phyloP scores from a whole-genome alignment of 2,888 invertebrate genomes.

The Pachymerium ferrugineum region DNA sequence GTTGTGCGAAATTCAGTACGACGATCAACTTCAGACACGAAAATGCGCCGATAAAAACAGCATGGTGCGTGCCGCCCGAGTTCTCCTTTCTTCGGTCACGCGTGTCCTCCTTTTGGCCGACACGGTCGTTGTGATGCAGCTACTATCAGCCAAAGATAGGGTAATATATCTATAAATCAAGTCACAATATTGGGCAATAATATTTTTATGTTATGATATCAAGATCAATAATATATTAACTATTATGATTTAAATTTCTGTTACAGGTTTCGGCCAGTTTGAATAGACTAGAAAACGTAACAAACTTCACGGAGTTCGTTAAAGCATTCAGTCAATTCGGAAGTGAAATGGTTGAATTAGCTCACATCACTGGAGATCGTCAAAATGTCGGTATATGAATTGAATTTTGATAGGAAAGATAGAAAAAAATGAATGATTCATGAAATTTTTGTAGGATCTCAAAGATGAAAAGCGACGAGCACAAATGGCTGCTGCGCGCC shows the following conservation, averaged over 20 bases:
- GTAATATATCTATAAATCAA: conserved; percentile 51
- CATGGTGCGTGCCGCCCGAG: conserved; percentile 86
- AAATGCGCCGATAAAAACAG: conserved; percentile 55
- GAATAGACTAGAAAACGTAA: conserved; percentile 51
- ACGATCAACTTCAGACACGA: conserved; percentile 39
- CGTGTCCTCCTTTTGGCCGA: conserved; percentile 92
- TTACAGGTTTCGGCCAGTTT: conserved; percentile 39
- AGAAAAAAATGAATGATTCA: background rate
- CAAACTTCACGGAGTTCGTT: conserved; percentile 80
- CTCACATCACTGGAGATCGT: conserved; percentile 79
- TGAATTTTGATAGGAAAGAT: no score
- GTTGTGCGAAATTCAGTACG: conserved; percentile 64
- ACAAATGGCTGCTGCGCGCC: conserved; percentile 93
- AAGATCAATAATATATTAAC: no score
- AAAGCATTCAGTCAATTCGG: conserved; percentile 98
- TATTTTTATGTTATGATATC: background rate
- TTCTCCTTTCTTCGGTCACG: conserved; percentile 89
- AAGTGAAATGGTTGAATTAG: conserved; percentile 96
- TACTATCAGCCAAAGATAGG: conserved; percentile 92
- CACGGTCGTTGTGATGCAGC: conserved; percentile 93
- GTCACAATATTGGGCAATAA: background rate
- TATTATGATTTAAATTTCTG: background rate
- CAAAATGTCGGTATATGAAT: conserved; percentile 58
- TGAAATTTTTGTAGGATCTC: conserved; percentile 47
- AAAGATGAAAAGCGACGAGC: conserved; percentile 84